Base-by-base conservation (phyloP, 2,888 invertebrate species). In the Pheosia gnoma region DNA sequence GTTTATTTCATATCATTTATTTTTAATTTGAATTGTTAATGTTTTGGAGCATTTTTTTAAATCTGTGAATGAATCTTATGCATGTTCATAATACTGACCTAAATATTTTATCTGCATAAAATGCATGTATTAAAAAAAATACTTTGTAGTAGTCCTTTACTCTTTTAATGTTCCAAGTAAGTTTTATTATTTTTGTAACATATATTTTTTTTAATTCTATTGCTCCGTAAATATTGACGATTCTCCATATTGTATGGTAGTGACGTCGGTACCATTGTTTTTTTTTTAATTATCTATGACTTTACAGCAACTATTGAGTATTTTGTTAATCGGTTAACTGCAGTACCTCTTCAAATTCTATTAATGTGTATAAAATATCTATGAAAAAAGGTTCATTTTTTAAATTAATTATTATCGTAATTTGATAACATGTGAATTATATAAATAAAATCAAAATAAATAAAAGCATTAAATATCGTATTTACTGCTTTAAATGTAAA, bases 211-310 rank as follows among this genome's bases (percentile, higher is more conserved):
- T 9, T 36, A 11, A 37, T 36, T 53, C 10, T 39, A 11, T 41
- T 63, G 68, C 74, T 73, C 74, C 68, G 63, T 59, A 38, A 65
- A 68, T 67, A 43, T 73, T 75, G 57, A 65, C 61, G 58, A 61
- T 72, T 74, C 67, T 11, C 25, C 58, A 10, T 58, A 41, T 39
- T 54, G 37, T 59, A 37, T 58, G 52, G 36, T 65, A 62, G 59
- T 64, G 59, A 59, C 36, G 63, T 65, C 45, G 59, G 63, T 58
- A 54, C 53, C 43, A 11, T 55, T 63, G 57, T 53, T 58, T 58
- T 39, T 55, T 51, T 51, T 25, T 51, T 51, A 7, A 43, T 7
- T 43, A 43, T 43, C 10, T 43, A 9, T 9, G 8, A 43, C 10
- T 43, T 43, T 43, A 43, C 43, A 43, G 9, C 8, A 43, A 43